Conservation (phyloP, 2,113 vertebrate genomes). For the Candoia aspera region DNA sequence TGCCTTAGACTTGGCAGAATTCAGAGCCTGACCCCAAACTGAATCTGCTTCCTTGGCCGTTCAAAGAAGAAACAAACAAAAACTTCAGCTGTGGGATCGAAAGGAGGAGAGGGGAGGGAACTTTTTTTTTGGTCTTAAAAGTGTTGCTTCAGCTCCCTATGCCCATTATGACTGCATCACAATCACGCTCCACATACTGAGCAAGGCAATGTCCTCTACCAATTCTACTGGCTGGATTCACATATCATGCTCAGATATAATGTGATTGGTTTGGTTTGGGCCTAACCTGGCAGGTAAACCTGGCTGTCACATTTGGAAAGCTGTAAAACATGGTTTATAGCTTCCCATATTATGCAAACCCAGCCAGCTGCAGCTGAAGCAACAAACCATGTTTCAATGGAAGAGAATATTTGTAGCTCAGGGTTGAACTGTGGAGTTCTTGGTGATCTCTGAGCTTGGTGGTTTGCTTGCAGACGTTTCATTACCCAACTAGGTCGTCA, state of each 20-base stretch:
- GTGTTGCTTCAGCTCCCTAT: neutral
- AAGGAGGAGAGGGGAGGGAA: neutral
- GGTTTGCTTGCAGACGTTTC: neutral
- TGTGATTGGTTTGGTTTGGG: neutral
- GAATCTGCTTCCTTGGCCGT: neutral
- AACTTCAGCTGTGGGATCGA: neutral
- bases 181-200: neutral
- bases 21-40: neutral
- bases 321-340: neutral
- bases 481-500: neutral
- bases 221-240: neutral
- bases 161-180: neutral
- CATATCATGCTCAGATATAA: neutral
- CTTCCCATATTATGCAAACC: neutral
- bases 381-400: neutral
- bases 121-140: neutral
- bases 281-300: neutral
- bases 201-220: neutral
- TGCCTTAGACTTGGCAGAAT: neutral
- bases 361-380: neutral
- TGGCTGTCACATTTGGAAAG: neutral
- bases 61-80: neutral
- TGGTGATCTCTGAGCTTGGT: neutral
- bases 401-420: neutral
- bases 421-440: neutral